Conservation (phyloP, 1,140 invertebrate genomes). For the Aradophagus sp. region DNA sequence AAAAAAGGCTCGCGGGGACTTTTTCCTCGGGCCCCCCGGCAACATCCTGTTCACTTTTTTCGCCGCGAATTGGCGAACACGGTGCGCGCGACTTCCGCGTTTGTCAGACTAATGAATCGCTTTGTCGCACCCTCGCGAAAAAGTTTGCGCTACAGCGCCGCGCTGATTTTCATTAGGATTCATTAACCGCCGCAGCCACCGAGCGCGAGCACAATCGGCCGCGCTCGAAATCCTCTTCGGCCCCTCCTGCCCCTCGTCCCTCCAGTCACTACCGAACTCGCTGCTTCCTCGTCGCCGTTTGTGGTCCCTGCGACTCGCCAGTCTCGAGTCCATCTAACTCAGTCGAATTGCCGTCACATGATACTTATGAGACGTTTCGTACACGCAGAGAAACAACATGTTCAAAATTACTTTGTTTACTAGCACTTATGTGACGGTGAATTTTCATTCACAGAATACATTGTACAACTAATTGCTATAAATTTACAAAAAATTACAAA, state of each 20-base stretch:
- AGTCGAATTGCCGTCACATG: slow-evolving; percentile 45
- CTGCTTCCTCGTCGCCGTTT: not conserved
- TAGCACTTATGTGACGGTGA: no score
- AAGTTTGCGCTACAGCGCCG: slow-evolving; percentile 44
- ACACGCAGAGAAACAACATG: no score
- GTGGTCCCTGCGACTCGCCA: no score
- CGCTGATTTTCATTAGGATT: slow-evolving; percentile 55
- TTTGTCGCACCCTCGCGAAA: slow-evolving; percentile 64
- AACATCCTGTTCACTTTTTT: slow-evolving; percentile 44
- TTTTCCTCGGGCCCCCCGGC: slow-evolving; percentile 8
- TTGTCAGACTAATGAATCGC: slow-evolving; percentile 74
- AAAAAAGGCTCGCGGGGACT: slow-evolving; percentile 21
- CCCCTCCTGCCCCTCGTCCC: not conserved
- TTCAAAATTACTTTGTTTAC: no score
- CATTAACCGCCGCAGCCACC: slow-evolving; percentile 45
- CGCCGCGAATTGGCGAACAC: slow-evolving; percentile 42
- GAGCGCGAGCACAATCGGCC: slow-evolving; percentile 22
- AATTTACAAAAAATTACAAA: no score
- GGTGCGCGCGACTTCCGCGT: slow-evolving; percentile 68
- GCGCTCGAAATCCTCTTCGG: slow-evolving; percentile 21
- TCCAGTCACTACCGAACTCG: no score
- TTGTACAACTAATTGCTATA: no score
- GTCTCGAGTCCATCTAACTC: not conserved
- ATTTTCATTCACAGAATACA: no score
- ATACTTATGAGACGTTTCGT: slow-evolving; percentile 26